phyloP scores from a whole-genome alignment of 2,888 invertebrate species.

The Gymnosoma rotundatum region DNA sequence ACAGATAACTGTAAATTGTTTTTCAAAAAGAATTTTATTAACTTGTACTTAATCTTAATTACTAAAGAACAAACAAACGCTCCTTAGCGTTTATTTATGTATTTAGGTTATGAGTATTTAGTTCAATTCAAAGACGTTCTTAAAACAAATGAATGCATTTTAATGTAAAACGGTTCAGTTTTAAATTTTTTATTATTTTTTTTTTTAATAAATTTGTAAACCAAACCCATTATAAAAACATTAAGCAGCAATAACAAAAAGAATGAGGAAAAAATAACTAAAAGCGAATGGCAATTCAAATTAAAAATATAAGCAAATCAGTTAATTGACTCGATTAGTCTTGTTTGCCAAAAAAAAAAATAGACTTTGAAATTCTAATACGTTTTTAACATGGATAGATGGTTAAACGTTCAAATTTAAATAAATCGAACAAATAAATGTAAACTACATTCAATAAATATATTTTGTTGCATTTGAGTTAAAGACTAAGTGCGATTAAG shows the following conservation, averaged over 20 bases:
- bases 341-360: slow-evolving; percentile 64
- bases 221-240: slow-evolving; percentile 44
- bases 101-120: slow-evolving; percentile 2
- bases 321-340: slow-evolving; percentile 70
- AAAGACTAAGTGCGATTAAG: slow-evolving; percentile 21
- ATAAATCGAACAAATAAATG: slow-evolving; percentile 62
- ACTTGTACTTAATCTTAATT: slow-evolving; percentile 1
- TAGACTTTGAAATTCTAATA: slow-evolving; percentile 58
- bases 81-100: slow-evolving; percentile 14
- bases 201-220: slow-evolving; percentile 33
- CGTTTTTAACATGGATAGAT: slow-evolving; percentile 65
- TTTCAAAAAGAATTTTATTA: neutral
- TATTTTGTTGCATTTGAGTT: slow-evolving; percentile 1
- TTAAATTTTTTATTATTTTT: slow-evolving; percentile 10
- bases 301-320: slow-evolving; percentile 68
- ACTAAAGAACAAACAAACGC: neutral
- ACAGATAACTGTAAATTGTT: neutral
- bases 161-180: slow-evolving; percentile 6
- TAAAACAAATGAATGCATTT: slow-evolving; percentile 26
- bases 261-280: slow-evolving; percentile 3
- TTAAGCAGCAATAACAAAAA: slow-evolving; percentile 14
- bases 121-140: slow-evolving; percentile 16
- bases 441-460: slow-evolving; percentile 57
- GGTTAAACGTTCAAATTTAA: slow-evolving; percentile 60
- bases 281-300: slow-evolving; percentile 65